These are phyloP conservation scores for Adoxophyes honmai DNA, from an alignment of 1,140 invertebrate species.

Conservation along the genomic window DNA sequence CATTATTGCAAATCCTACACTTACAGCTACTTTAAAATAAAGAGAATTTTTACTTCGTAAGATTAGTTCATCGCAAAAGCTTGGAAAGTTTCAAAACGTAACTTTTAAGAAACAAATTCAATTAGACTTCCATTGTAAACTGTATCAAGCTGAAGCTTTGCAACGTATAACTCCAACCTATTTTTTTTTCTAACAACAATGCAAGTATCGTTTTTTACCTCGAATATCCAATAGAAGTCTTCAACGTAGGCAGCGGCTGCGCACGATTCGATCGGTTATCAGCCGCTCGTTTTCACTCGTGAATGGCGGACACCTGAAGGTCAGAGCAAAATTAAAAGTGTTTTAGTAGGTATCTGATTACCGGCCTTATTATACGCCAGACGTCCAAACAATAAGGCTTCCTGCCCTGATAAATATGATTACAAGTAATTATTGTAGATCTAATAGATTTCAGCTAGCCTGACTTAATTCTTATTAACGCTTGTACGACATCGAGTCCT, in stretches of 20 bases:
- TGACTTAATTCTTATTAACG: no score
- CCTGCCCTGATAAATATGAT: constrained; percentile 28
- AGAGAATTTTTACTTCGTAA: no score
- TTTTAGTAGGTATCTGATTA: constrained; percentile 64
- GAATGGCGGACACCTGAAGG: constrained; percentile 67
- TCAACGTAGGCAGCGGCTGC: constrained; percentile 50
- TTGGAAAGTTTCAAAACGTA: no score
- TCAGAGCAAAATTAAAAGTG: constrained; percentile 71
- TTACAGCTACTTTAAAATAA: no score
- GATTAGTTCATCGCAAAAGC: no score
- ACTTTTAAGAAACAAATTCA: no score
- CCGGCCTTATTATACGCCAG: constrained; percentile 55
- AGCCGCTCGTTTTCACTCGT: constrained; percentile 69
- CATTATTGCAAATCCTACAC: no score
- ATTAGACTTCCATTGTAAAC: no score
- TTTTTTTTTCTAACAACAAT: background rate
- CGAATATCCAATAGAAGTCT: constrained; percentile 33
- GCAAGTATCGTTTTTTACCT: constrained; percentile 16
- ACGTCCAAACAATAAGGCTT: constrained; percentile 42
- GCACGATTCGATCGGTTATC: constrained; percentile 68
- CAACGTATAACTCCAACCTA: no score
- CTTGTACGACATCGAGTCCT: no score
- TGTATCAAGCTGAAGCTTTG: no score
- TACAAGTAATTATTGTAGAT: background rate
- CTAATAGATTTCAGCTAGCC: background rate